phyloP scores from a whole-genome alignment of 2,797 vertebrate genomes.

The Sternarchorhynchus goeldii region DNA sequence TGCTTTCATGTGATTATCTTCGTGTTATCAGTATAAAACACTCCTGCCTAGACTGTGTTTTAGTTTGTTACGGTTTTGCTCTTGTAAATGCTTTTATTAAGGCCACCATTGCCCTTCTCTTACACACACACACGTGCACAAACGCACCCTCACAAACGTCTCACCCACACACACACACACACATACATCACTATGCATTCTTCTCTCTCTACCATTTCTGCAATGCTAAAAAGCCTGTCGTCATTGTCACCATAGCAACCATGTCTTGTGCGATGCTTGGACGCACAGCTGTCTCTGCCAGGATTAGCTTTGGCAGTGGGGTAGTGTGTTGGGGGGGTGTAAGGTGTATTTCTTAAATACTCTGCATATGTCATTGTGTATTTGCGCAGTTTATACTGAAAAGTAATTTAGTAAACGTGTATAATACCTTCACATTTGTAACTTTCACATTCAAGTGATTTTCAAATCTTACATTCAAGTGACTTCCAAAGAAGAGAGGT shows the following conservation, averaged over 20 bases:
- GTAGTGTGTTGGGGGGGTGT: slow-evolving; percentile 16
- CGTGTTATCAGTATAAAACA: neutral
- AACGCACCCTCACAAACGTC: slow-evolving; percentile 1
- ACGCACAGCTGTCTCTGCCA: slow-evolving; percentile 70
- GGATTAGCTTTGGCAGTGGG: slow-evolving; percentile 57
- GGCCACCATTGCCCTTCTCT: slow-evolving; percentile 39
- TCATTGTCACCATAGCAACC: slow-evolving; percentile 76
- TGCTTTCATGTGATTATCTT: neutral
- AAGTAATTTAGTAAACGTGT: neutral
- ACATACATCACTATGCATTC: slow-evolving; percentile 27
- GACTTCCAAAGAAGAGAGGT: neutral
- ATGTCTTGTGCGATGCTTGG: slow-evolving; percentile 69
- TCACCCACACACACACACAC: slow-evolving; percentile 30
- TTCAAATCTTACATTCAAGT: neutral
- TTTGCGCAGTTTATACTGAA: too few species aligned
- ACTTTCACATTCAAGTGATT: neutral
- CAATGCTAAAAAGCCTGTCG: slow-evolving; percentile 73
- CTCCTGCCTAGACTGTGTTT: slow-evolving; percentile 7
- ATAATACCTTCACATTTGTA: too few species aligned
- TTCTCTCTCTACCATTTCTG: slow-evolving; percentile 59
- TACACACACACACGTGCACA: slow-evolving; percentile 6
- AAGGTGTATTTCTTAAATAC: slow-evolving; percentile 13
- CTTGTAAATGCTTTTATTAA: slow-evolving; percentile 43
- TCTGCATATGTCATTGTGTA: too few species aligned
- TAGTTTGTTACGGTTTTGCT: slow-evolving; percentile 49